Conservation (phyloP, 2,888 invertebrate genomes). For the Meiosimyza platycephala region DNA sequence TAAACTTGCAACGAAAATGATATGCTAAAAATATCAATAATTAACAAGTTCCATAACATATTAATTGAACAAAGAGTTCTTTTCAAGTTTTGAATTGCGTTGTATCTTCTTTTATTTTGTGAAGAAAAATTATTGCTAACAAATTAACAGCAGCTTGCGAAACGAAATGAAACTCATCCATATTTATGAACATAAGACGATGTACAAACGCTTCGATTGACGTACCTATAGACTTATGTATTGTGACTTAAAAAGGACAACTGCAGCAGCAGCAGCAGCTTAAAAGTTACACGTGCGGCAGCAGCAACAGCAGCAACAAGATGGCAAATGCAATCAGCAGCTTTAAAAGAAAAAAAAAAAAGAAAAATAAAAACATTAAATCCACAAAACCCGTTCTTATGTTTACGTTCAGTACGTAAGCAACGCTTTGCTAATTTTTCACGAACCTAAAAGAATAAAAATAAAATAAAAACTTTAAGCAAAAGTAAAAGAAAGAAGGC, state of each 20-base stretch:
- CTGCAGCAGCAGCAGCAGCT: no score
- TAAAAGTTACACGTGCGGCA: constrained; percentile 44
- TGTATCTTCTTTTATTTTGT: neutral
- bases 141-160: constrained; percentile 37
- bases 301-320: neutral
- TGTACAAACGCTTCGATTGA: constrained; percentile 1
- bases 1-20: no score
- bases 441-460: constrained; percentile 9
- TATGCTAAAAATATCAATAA: no score
- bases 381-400: constrained; percentile 19
- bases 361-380: neutral
- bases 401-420: constrained; percentile 27
- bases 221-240: constrained; percentile 27
- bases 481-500: constrained; percentile 19
- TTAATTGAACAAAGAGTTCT: neutral
- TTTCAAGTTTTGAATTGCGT: neutral
- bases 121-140: constrained; percentile 30
- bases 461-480: neutral
- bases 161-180: constrained; percentile 25
- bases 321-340: constrained; percentile 17
- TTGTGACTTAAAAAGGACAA: constrained; percentile 24
- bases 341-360: neutral
- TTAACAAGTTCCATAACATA: neutral
- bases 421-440: constrained; percentile 5
- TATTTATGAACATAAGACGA: constrained; percentile 19